phyloP scores from a whole-genome alignment of 2,888 invertebrate species.

The Falcaria lacertinaria region DNA sequence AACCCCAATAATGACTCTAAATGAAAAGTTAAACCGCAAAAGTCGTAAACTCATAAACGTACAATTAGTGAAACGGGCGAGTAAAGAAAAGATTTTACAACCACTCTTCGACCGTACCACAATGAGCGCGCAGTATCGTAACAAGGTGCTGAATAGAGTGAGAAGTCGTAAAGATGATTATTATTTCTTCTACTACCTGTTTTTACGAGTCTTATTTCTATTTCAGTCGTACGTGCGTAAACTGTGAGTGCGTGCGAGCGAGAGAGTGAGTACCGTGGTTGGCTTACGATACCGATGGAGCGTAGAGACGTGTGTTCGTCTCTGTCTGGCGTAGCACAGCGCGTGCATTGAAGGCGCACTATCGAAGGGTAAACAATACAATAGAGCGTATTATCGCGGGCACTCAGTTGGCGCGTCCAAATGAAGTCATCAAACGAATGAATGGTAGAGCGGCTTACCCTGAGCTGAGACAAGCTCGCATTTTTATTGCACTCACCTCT shows the following conservation, averaged over 20 bases:
- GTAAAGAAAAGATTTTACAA: slow-evolving; percentile 80
- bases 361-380: slow-evolving; percentile 77
- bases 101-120: slow-evolving; percentile 73
- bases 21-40: slow-evolving; percentile 73
- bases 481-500: slow-evolving; percentile 73
- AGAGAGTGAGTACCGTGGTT: slow-evolving; percentile 55
- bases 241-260: slow-evolving; percentile 20
- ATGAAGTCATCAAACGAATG: slow-evolving; percentile 79
- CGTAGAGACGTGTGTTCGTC: slow-evolving; percentile 46
- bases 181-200: slow-evolving; percentile 81
- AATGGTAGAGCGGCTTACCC: slow-evolving; percentile 69
- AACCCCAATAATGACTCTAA: slow-evolving; percentile 60
- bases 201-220: slow-evolving; percentile 68
- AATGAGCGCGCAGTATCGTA: slow-evolving; percentile 79
- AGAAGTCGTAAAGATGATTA: slow-evolving; percentile 81
- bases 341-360: slow-evolving; percentile 75
- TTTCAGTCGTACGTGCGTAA: slow-evolving; percentile 47
- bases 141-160: slow-evolving; percentile 81
- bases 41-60: slow-evolving; percentile 79
- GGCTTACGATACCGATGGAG: slow-evolving; percentile 46
- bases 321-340: slow-evolving; percentile 63
- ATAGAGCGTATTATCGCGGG: slow-evolving; percentile 72
- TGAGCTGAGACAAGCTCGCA: slow-evolving; percentile 65
- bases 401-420: slow-evolving; percentile 72
- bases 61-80: slow-evolving; percentile 78